Percentiles rank a stretch among this genome's conserved stretches.
These are phyloP conservation scores for Bibio marci DNA, from an alignment of 2,888 invertebrate species.

Conservation along the genomic window DNA sequence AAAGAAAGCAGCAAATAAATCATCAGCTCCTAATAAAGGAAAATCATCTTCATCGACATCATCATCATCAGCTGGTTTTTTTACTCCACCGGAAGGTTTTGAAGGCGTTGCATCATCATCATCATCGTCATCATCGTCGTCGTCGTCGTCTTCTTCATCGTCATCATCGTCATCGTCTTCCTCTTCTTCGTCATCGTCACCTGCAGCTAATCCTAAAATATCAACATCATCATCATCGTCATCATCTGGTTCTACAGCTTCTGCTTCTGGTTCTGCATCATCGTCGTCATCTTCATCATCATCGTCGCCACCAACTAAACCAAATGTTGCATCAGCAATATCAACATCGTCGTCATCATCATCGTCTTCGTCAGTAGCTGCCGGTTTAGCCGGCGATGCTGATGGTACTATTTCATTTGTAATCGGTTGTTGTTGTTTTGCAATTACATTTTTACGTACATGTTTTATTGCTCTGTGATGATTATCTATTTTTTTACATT, in stretches of 20 bases:
- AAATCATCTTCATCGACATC: slow-evolving; percentile 2
- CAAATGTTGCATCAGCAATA: background rate
- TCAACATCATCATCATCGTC: background rate
- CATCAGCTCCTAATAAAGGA: slow-evolving; percentile 2
- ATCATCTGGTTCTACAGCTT: background rate
- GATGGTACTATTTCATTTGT: background rate
- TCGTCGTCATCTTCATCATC: slow-evolving; percentile 1
- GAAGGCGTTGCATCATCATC: background rate
- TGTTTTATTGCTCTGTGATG: slow-evolving; percentile 1
- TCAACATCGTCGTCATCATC: slow-evolving; percentile 1
- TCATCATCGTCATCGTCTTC: background rate
- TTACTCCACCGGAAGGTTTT: background rate
- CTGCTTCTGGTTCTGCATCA: background rate
- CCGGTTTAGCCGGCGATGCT: background rate
- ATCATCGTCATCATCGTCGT: background rate
- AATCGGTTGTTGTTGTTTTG: background rate
- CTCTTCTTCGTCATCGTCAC: background rate
- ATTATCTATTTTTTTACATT: background rate
- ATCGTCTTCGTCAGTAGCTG: background rate
- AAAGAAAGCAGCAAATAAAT: slow-evolving; percentile 1
- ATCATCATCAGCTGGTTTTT: background rate
- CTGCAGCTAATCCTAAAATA: background rate
- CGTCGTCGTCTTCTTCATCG: slow-evolving; percentile 1
- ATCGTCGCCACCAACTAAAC: background rate
- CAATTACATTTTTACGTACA: background rate